phyloP scores from a whole-genome alignment of 2,113 vertebrate genomes.

The Setophaga kirtlandii region DNA sequence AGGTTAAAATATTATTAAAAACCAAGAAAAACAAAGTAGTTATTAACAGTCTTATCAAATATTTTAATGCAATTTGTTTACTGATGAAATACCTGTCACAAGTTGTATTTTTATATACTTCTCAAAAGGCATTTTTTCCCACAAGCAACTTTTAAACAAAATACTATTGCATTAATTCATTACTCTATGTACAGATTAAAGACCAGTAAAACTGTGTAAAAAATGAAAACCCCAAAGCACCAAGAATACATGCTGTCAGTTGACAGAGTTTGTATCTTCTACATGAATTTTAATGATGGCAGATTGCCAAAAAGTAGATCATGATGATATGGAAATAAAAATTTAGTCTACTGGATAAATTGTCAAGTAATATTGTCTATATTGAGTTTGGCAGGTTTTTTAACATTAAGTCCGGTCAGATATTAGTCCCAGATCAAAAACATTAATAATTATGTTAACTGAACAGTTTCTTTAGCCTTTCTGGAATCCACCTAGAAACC shows the following conservation, averaged over 20 bases:
- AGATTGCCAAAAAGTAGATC: not conserved
- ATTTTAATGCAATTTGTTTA: not conserved
- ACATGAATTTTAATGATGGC: not conserved
- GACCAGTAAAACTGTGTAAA: not conserved
- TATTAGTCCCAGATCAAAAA: not conserved
- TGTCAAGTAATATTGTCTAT: not conserved
- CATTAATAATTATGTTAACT: not conserved
- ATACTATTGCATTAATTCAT: not conserved
- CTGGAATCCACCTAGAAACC: not conserved
- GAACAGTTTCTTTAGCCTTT: not conserved
- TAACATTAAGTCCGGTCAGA: not conserved
- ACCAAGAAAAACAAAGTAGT: not conserved
- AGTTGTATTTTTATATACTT: not conserved
- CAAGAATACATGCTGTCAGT: not conserved
- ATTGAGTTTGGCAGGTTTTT: accelerated
- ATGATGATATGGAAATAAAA: not conserved
- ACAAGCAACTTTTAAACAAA: not conserved
- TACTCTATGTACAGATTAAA: not conserved
- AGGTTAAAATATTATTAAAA: not conserved
- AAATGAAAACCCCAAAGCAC: not conserved
- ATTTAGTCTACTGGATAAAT: not conserved
- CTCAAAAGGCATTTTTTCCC: not conserved
- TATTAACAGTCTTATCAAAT: not conserved
- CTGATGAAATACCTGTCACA: not conserved
- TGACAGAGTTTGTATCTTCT: not conserved